Percentiles rank a stretch among this genome's conserved stretches.
Conservation (phyloP, 2,888 invertebrate genomes). For the Ypsolopha sequella region DNA sequence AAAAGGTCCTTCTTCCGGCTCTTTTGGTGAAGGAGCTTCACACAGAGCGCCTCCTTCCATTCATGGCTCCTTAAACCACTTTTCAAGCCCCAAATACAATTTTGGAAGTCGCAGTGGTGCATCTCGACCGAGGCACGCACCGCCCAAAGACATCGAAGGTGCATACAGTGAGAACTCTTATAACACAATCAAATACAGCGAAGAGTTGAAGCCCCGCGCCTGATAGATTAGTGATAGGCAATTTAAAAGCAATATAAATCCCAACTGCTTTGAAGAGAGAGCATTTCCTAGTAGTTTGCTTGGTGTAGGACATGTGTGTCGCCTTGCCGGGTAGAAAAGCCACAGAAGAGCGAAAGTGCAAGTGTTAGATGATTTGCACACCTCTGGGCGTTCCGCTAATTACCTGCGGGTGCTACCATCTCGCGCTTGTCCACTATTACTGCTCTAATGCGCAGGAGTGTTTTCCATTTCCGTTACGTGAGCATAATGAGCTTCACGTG, state of each 20-base stretch:
- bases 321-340: background rate
- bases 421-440: constrained; percentile 17
- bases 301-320: background rate
- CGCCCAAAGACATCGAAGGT: constrained; percentile 45
- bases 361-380: constrained; percentile 31
- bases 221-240: constrained; percentile 21
- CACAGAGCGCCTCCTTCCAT: constrained; percentile 35
- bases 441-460: constrained; percentile 17
- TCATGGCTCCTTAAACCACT: constrained; percentile 28
- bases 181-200: constrained; percentile 65
- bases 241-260: constrained; percentile 1
- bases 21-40: constrained; percentile 41
- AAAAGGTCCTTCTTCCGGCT: constrained; percentile 30
- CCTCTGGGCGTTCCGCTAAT: constrained; percentile 40
- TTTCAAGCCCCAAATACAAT: constrained; percentile 41
- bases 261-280: background rate
- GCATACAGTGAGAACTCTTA: constrained; percentile 54
- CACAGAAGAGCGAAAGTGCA: constrained; percentile 20
- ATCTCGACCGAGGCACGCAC: constrained; percentile 25
- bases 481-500: constrained; percentile 18
- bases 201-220: constrained; percentile 49
- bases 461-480: constrained; percentile 40
- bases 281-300: background rate
- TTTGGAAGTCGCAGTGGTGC: constrained; percentile 21
- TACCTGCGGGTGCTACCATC: constrained; percentile 23